Percentiles rank a stretch among this genome's conserved stretches.
Evolutionary conservation across 2,797 vertebrate genomes (phyloP).

Genomic region (Erethizon dorsatum): DNA sequence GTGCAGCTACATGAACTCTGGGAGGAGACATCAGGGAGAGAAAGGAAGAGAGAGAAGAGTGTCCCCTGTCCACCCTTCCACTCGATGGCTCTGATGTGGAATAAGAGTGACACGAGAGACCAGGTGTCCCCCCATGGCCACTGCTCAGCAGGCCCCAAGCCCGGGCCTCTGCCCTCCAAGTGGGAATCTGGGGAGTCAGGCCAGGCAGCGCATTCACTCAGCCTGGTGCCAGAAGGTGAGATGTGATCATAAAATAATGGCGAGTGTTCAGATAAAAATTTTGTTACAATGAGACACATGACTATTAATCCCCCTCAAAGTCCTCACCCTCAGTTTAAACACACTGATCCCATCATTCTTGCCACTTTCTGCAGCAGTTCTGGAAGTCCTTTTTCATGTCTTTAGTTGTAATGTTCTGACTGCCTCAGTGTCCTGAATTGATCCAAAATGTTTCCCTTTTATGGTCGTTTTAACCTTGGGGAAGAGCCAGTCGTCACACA

Average conservation of each 20-base stretch:
- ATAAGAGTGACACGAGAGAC: fast-evolving
- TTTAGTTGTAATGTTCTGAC: not conserved
- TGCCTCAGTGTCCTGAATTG: not conserved
- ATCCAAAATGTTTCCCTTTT: not conserved
- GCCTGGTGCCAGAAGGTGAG: not conserved
- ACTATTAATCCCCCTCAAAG: not conserved
- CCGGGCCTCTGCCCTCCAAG: not conserved
- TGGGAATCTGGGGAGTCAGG: not conserved
- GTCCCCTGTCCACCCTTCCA: not conserved
- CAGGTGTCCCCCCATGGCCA: no score
- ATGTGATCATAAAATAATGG: not conserved
- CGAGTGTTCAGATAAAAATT: not conserved
- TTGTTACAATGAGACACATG: not conserved
- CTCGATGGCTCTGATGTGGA: fast-evolving
- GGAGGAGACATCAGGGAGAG: not conserved
- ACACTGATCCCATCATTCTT: not conserved
- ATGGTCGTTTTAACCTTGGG: not conserved
- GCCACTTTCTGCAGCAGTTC: not conserved
- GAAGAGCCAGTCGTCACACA: not conserved
- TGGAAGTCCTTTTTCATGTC: not conserved
- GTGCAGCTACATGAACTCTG: not conserved
- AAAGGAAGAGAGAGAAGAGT: not conserved
- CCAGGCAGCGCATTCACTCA: not conserved
- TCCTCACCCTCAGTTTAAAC: not conserved
- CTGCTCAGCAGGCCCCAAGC: not conserved